Base-by-base conservation (phyloP, 2,888 invertebrate species). In the Spatulosminthurus flaviceps region DNA sequence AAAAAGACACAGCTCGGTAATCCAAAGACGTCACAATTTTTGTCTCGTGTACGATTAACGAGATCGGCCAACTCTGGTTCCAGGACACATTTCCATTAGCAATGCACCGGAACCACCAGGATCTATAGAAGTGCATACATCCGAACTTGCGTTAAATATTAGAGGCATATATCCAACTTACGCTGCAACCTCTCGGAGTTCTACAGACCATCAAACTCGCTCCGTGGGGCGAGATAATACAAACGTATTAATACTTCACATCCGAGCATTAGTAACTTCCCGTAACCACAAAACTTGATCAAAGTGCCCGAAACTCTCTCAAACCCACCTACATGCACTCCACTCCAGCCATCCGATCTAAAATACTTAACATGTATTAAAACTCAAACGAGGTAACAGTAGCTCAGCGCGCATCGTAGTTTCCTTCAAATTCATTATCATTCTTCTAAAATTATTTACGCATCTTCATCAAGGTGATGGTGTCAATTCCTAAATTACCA, bases 241-340 rank as follows among this genome's bases (percentile, higher is more conserved):
- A 51, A 51, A 51, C 51, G 51, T 19, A 51, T 51, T 51, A 51
- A 51, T 51, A 51, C 51, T 51, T 51, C 51, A 51, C 51, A 34
- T 51, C 16, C 16, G 51, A 19, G 51, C n/a, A 51, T 51, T 19
- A 51, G n/a, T 51, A n/a, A 51, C 51, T 51, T 51, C 51, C 51
- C 5, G 51, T 1, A n/a, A 51, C 51, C 51, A 16, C 51, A 51
- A 2, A 51, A 51, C 51, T 51, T 51, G 19, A 51, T 51, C 51
- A 13, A 51, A 51, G 51, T 51, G 51, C 51, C 51, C 51, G 2
- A 51, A 51, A n/a, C 51, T 13, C 51, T 51, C 51, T 19, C 5
- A 51, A 51, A 51, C 51, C 51, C 51, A 51, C n/a, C n/a, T 51
- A 19, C 16, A 51, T 51, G 16, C 16, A 13, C 19, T 51, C n/a